Evolutionary conservation across 23 tunicate genomes (phyloP), one percentile per base, ranked within the genome.

Genomic region (Clavelina lepadiformis): DNA sequence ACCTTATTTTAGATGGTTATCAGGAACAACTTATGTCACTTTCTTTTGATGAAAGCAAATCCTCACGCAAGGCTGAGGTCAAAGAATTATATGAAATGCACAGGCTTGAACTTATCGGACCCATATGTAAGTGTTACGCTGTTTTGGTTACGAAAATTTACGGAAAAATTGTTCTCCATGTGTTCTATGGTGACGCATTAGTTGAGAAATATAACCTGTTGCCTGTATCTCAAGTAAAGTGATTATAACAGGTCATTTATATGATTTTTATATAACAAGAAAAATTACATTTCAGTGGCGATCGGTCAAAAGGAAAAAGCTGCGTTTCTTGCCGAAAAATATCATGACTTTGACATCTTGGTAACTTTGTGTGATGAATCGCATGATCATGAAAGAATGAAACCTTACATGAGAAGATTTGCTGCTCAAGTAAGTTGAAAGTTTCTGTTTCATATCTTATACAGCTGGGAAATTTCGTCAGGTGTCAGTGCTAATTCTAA

Each of bases 311-410:
- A 67, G 35, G 87, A 87, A 2, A 68, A 73, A 80, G 82, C 87
- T 34, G 67, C 82, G 2, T 21, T 35, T 2, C 54, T 87, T 61
- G 96, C 96, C 28, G 96, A 87, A 46, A 79, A 87, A 63, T 80
- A 63, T 74, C 56, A 64, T 18, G 96, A 79, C 37, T 87, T 79
- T 60, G 73, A 68, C 23, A 60, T 80, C 28, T 53, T 87, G 59
- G 44, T 87, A 6, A 60, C 61, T 51, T 44, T 80, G 4, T 79
- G 86, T 56, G 96, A 79, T 44, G 19, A 76, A 38, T 35, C 52
- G 5, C 57, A 51, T n/a, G 82, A 67, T 31, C 21, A 71, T 34
- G 71, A 56, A 35, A 49, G 45, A 52, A 27, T 80, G 61, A 36
- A 51, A 49, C 38, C 46, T 3, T 87, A 79, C 69, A 79, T 87